Base-by-base conservation (phyloP, 1,140 invertebrate genomes). In the Trinorchestia longiramus region DNA sequence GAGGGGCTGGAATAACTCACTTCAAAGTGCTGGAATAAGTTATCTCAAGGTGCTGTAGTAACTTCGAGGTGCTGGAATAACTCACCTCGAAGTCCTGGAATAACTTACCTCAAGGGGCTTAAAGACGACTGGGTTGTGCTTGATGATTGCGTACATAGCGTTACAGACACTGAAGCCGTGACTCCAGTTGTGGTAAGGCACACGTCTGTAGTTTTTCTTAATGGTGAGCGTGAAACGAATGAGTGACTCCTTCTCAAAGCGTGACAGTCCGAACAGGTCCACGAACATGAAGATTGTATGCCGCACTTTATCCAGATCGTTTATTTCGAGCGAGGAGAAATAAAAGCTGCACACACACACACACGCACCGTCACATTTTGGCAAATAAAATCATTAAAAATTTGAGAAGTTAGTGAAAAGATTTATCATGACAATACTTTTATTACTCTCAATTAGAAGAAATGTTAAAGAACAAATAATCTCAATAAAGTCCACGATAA, bases 151-250 rank as follows among this genome's bases (percentile, higher is more conserved):
- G 97, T 98, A 99, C 98, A 98, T 98, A 28, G 98, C 98, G 97
- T 99, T 98, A 1, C 98, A 98, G 0, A 99, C 98, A 11, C 98
- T 98, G 97, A 99, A 99, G 0, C 98, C 98, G 97, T 99, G 98
- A 41, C 98, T 98, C 98, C 98, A 99, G 97, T 99, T 99, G 97
- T 99, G 98, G 97, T 98, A 99, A 0, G 98, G 98, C 0, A 99
- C 98, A 47, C 98, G 97, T 43, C 98, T 97, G 97, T 99, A 99
- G 97, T 99, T 99, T 97, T 98, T 99, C 97, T 98, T 98, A 0
- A 99, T 98, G 0, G 98, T 99, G 95, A 99, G 97, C 15, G 98
- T 98, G 97, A 99, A 99, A 95, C 98, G 97, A 43, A 98, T 98
- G 77, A 99, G 97, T 94, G 98, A 98, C 95, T 97, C 97, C 41